Evolutionary conservation across 1,140 invertebrate genomes (phyloP).

Genomic region (Diachasmimorpha longicaudata): DNA sequence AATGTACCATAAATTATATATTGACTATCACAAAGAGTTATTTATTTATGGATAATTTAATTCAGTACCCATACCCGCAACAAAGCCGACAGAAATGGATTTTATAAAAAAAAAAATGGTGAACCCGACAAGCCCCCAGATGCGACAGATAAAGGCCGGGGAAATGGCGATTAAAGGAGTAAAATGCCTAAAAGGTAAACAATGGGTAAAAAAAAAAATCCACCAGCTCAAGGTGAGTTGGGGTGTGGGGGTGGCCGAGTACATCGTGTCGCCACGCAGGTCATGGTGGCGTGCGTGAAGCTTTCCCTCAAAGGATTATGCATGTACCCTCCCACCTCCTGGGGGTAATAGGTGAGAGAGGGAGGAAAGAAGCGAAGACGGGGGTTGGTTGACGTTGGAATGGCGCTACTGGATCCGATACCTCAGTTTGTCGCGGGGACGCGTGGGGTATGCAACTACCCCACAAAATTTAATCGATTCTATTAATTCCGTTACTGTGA

Average conservation of each 20-base stretch:
- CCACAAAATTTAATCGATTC: slow-evolving; percentile 14
- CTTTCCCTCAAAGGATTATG: slow-evolving; percentile 1
- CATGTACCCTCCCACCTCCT: neutral
- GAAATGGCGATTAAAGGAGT: neutral
- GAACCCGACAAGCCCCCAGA: neutral
- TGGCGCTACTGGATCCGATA: slow-evolving; percentile 50
- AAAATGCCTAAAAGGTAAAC: slow-evolving; percentile 3
- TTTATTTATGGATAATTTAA: slow-evolving; percentile 18
- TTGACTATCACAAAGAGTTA: slow-evolving; percentile 31
- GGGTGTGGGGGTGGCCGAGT: neutral
- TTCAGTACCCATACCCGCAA: neutral
- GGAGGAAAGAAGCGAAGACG: neutral
- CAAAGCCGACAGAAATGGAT: neutral
- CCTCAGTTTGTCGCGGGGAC: slow-evolving; percentile 59
- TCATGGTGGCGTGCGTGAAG: slow-evolving; percentile 48
- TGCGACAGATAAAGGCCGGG: neutral
- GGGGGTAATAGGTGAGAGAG: neutral
- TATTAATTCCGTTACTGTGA: slow-evolving; percentile 5
- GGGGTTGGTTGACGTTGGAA: slow-evolving; percentile 29
- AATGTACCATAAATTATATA: slow-evolving; percentile 49
- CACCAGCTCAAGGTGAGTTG: neutral
- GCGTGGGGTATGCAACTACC: slow-evolving; percentile 46
- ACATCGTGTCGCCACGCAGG: slow-evolving; percentile 42
- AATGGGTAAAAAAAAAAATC: neutral
- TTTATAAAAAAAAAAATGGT: neutral